These are phyloP conservation scores for Caenorhabditis sp. DNA, from an alignment of 2,888 invertebrate genomes.

Conservation along the genomic window DNA sequence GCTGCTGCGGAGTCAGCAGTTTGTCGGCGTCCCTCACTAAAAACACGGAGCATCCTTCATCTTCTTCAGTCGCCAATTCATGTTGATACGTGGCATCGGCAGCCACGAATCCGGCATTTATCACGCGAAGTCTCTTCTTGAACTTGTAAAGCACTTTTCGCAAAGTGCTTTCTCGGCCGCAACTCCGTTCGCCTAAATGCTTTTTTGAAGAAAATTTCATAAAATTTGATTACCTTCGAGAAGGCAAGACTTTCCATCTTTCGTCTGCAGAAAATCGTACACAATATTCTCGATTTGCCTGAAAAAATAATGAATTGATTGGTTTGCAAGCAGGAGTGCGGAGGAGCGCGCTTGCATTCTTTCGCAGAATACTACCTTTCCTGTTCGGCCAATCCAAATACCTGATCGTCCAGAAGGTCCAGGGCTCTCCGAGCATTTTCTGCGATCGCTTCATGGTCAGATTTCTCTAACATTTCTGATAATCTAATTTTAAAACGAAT, in stretches of 20 bases:
- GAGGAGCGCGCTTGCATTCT: slow-evolving; percentile 1
- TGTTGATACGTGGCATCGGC: slow-evolving; percentile 48
- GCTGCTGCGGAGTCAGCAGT: slow-evolving; percentile 42
- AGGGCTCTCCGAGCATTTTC: slow-evolving; percentile 30
- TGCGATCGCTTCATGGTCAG: not conserved
- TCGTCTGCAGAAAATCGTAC: slow-evolving; percentile 35
- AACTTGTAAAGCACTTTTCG: slow-evolving; percentile 34
- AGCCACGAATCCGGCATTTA: slow-evolving; percentile 50
- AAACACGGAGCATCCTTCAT: slow-evolving; percentile 33
- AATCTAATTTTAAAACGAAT: too few species aligned
- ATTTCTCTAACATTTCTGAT: slow-evolving; percentile 3
- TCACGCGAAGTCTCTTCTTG: slow-evolving; percentile 22
- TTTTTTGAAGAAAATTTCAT: not conserved
- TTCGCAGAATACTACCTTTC: slow-evolving; percentile 30
- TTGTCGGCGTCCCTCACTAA: slow-evolving; percentile 52
- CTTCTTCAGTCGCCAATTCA: slow-evolving; percentile 40
- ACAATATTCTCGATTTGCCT: slow-evolving; percentile 45
- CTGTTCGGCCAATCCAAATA: slow-evolving; percentile 37
- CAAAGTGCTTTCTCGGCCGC: slow-evolving; percentile 44
- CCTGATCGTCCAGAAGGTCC: slow-evolving; percentile 22
- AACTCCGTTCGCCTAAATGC: slow-evolving; percentile 45
- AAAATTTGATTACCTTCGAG: slow-evolving; percentile 48
- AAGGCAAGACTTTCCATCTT: slow-evolving; percentile 51
- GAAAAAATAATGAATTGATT: slow-evolving; percentile 1
- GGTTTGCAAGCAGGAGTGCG: not conserved